phyloP scores from a whole-genome alignment of 37 sponge, comb jelly and placozoan genomes.

The Mnemiopsis leidyi region DNA sequence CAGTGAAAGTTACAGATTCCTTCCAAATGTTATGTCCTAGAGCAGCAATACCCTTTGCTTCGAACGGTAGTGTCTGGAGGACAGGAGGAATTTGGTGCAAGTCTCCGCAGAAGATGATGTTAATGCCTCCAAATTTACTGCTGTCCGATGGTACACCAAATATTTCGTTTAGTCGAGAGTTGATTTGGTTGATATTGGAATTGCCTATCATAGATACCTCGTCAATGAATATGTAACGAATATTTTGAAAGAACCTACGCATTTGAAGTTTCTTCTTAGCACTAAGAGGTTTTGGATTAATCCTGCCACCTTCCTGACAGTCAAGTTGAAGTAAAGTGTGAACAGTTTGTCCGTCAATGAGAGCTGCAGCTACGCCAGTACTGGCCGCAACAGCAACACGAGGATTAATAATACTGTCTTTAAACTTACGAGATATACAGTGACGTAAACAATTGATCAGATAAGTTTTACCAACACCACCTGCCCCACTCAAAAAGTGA shows the following conservation, averaged over 20 bases:
- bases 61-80: background rate
- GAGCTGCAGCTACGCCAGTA: conserved; percentile 4
- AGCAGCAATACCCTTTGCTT: background rate
- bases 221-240: background rate
- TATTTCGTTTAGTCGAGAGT: background rate
- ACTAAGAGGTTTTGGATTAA: background rate
- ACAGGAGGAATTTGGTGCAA: background rate
- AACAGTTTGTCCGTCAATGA: background rate
- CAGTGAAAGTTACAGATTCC: background rate
- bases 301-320: background rate
- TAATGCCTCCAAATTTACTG: background rate
- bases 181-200: background rate
- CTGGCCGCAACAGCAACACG: background rate
- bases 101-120: background rate
- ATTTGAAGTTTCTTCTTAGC: background rate
- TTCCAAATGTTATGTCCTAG: background rate
- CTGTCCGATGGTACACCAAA: background rate
- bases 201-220: conserved; percentile 12
- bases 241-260: background rate
- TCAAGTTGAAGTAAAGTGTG: background rate
- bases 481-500: background rate
- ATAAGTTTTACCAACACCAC: background rate
- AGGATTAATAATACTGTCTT: background rate
- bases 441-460: background rate
- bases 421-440: background rate